Conservation (phyloP, 2,888 invertebrate genomes). For the Drosophila mimica region DNA sequence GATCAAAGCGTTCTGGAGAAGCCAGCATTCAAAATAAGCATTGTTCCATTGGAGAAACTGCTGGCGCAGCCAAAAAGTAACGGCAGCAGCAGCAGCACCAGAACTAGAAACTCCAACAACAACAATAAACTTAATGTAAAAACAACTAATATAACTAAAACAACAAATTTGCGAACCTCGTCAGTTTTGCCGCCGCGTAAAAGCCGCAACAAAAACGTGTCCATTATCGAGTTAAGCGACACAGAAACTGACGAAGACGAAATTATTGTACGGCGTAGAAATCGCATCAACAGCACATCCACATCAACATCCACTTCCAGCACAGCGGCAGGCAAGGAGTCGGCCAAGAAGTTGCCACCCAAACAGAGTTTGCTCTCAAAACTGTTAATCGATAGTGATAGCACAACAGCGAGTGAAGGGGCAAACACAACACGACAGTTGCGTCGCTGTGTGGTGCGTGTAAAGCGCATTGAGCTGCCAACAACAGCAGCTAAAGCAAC, state of each 20-base stretch:
- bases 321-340: background rate
- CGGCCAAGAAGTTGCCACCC: background rate
- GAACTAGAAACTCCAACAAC: slow-evolving; percentile 15
- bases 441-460: slow-evolving; percentile 69
- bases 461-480: slow-evolving; percentile 54
- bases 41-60: slow-evolving; percentile 81
- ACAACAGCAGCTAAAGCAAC: background rate
- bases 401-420: slow-evolving; percentile 20
- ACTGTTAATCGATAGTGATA: slow-evolving; percentile 44
- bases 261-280: background rate
- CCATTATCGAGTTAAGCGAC: slow-evolving; percentile 75
- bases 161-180: background rate
- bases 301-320: background rate
- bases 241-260: slow-evolving; percentile 26
- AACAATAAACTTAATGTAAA: background rate
- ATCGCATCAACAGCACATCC: slow-evolving; percentile 16
- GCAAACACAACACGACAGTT: slow-evolving; percentile 10
- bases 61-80: slow-evolving; percentile 65
- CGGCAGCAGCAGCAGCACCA: background rate
- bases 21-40: slow-evolving; percentile 72
- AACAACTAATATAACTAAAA: background rate
- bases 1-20: slow-evolving; percentile 25
- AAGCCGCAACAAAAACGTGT: slow-evolving; percentile 57
- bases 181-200: slow-evolving; percentile 28
- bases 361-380: slow-evolving; percentile 46